Base-by-base conservation (phyloP, 2,888 invertebrate species). In the Pteria penguin region DNA sequence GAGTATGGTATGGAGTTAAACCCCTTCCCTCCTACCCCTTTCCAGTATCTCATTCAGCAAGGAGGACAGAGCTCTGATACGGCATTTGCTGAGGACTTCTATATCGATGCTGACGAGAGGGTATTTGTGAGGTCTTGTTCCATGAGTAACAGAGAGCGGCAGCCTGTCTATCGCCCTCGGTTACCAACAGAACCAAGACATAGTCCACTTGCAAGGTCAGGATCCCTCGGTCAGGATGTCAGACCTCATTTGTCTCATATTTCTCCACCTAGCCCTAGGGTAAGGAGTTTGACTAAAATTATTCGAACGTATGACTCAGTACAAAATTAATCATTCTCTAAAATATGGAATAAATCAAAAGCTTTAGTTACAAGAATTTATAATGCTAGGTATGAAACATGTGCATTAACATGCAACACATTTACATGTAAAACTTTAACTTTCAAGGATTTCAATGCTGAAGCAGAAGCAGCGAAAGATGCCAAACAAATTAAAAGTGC, bases 71-170 rank as follows among this genome's bases (percentile, higher is more conserved):
- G 83, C 73, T 86, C 89, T 1, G 91, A 91, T 79, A 89, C 89
- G 3, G 91, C 90, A 5, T 91, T 91, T 80, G 90, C 89, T n/a
- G 91, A 91, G 72, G 91, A 91, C 33, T 86, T 89, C 76, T 87
- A 88, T 71, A 87, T 90, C 33, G 88, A 89, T 81, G 87, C 87
- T 8, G 89, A 87, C 27, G 89, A 89, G 70, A 78, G 88, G 36
- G 88, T 89, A 45, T 87, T 88, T 82, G 86, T 88, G 24, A 78
- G 89, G 70, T 89, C 89, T 11, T 88, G 88, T 18, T 89, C 89
- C 26, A 79, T 89, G 77, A 89, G 88, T 77, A 86, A 84, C 4
- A 78, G 81, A 18, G 68, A 80, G 18, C 78, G 79, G 52, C 84
- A 83, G 33, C 71, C 76, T 14, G 60, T 67, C 11, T 75, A 82